A percentile compares a stretch with the other conserved stretches of the same genome.
These are phyloP conservation scores for Ennomos quercinarius DNA, from an alignment of 2,888 invertebrate genomes.

Conservation along the genomic window DNA sequence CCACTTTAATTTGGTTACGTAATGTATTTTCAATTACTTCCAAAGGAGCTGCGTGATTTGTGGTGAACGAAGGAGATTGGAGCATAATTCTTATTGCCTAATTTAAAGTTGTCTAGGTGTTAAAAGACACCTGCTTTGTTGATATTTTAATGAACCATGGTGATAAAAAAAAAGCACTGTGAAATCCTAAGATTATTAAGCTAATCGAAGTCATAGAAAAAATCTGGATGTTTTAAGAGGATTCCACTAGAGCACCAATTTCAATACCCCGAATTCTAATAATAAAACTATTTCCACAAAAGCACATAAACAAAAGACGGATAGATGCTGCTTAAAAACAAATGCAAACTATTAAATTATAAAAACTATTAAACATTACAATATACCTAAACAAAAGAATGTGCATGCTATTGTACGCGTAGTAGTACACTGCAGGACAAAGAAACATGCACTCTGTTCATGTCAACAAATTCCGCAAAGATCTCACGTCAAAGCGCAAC, in stretches of 20 bases:
- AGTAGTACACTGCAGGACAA: slow-evolving; percentile 36
- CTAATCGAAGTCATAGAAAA: too few relatives aligned
- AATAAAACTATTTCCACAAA: too few relatives aligned
- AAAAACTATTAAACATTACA: neutral
- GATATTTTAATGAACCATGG: neutral
- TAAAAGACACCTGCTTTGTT: slow-evolving; percentile 25
- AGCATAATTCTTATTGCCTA: slow-evolving; percentile 74
- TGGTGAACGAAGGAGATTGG: slow-evolving; percentile 77
- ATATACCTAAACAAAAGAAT: slow-evolving; percentile 20
- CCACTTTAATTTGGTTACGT: slow-evolving; percentile 85
- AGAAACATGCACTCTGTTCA: slow-evolving; percentile 38
- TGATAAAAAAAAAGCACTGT: too few relatives aligned
- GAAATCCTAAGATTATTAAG: too few relatives aligned
- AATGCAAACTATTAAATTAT: too few relatives aligned
- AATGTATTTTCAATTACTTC: slow-evolving; percentile 86
- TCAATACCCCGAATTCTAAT: too few relatives aligned
- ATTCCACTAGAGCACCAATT: too few relatives aligned
- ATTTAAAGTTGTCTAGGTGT: slow-evolving; percentile 68
- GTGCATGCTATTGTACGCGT: slow-evolving; percentile 2
- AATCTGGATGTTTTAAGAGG: too few relatives aligned
- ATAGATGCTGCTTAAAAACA: too few relatives aligned
- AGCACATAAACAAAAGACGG: too few relatives aligned
- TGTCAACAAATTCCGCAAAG: slow-evolving; percentile 46
- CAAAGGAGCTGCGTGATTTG: slow-evolving; percentile 81
- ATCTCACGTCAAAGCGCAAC: slow-evolving; percentile 59